Evolutionary conservation across 2,888 invertebrate species (phyloP).

Genomic region (Lasioglossum leucozonium): DNA sequence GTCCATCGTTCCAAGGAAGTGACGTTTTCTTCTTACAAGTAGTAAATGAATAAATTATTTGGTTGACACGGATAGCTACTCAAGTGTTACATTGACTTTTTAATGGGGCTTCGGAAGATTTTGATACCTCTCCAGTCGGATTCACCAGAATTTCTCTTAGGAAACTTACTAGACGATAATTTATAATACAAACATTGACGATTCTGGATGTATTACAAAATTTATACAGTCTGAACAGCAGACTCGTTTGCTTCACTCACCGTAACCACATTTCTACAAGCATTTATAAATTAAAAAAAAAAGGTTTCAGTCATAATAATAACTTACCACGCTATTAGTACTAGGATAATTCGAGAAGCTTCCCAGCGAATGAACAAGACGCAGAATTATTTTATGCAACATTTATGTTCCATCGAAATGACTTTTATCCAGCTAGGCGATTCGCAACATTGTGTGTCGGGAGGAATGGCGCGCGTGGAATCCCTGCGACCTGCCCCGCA

Average conservation of each 20-base stretch:
- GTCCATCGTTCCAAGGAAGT: background rate
- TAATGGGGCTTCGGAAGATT: background rate
- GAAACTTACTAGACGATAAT: background rate
- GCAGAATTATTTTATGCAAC: too few species aligned
- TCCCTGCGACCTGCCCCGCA: conserved; percentile 50
- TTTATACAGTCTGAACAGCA: background rate
- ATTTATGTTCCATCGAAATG: background rate
- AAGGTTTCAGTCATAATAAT: too few species aligned
- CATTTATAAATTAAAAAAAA: too few species aligned
- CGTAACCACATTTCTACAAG: too few species aligned
- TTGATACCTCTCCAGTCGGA: background rate
- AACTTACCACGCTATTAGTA: too few species aligned
- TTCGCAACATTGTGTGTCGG: conserved; percentile 27
- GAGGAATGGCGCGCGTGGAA: conserved; percentile 57
- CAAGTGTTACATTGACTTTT: background rate
- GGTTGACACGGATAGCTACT: background rate
- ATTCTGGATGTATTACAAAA: background rate
- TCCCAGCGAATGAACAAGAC: too few species aligned
- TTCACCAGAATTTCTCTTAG: background rate
- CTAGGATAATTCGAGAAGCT: too few species aligned
- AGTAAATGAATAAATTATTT: background rate
- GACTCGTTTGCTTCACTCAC: too few species aligned
- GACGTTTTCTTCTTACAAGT: background rate
- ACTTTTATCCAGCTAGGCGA: background rate
- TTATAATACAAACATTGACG: background rate